A percentile compares a stretch with the other conserved stretches of the same genome.
Conservation (phyloP, 2,888 invertebrate genomes). For the Rapana venosa region DNA sequence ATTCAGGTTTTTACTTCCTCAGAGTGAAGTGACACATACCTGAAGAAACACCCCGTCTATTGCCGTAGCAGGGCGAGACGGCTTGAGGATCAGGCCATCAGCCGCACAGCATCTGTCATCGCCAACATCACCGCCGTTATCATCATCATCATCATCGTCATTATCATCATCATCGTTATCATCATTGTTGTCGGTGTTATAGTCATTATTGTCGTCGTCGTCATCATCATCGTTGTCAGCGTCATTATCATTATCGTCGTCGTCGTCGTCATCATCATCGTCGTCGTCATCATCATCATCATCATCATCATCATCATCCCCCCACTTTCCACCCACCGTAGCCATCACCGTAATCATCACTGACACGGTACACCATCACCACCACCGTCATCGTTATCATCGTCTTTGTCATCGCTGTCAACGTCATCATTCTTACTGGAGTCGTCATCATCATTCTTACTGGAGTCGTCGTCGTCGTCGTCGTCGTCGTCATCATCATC, state of each 20-base stretch:
- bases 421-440: constrained; percentile 1
- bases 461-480: neutral
- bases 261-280: neutral
- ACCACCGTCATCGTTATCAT: neutral
- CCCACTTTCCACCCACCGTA: neutral
- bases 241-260: neutral
- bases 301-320: neutral
- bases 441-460: constrained; percentile 30
- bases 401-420: neutral
- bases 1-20: too few species aligned
- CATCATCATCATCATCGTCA: constrained; percentile 27
- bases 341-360: neutral
- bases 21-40: neutral
- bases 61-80: constrained; percentile 46
- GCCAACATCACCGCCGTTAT: neutral
- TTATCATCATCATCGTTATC: constrained; percentile 18
- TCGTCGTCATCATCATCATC: neutral
- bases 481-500: constrained; percentile 34
- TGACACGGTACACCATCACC: neutral
- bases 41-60: constrained; percentile 43
- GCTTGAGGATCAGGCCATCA: constrained; percentile 47
- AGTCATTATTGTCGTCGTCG: neutral
- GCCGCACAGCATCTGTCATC: constrained; percentile 46
- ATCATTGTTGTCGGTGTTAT: neutral
- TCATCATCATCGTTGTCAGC: neutral